phyloP scores from a whole-genome alignment of 2,888 invertebrate species.

The Andricus curvator region DNA sequence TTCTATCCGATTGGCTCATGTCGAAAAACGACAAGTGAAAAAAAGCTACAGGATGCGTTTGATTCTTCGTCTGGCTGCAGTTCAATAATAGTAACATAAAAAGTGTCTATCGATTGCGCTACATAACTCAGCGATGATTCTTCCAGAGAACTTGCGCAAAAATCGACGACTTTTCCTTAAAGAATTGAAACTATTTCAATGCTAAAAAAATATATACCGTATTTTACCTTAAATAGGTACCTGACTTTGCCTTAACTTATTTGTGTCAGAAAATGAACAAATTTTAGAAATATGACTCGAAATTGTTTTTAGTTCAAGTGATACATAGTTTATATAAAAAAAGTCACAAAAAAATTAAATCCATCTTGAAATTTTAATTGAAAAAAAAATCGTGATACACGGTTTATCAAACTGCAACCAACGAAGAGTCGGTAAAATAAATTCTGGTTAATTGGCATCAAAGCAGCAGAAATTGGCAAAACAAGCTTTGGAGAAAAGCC shows the following conservation, averaged over 20 bases:
- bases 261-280: neutral
- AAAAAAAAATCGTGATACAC: constrained; percentile 9
- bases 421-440: constrained; percentile 31
- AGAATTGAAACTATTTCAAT: constrained; percentile 11
- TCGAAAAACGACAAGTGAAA: constrained; percentile 31
- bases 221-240: neutral
- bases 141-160: constrained; percentile 35
- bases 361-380: constrained; percentile 33
- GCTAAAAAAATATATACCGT: neutral
- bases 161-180: constrained; percentile 6
- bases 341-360: constrained; percentile 16
- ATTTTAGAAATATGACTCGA: neutral
- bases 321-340: neutral
- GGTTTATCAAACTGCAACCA: constrained; percentile 31
- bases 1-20: constrained; percentile 34
- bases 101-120: constrained; percentile 18
- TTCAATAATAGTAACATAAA: constrained; percentile 55
- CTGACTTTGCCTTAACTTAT: neutral
- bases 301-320: neutral
- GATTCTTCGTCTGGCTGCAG: constrained; percentile 56
- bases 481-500: constrained; percentile 2
- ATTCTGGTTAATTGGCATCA: constrained; percentile 35
- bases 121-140: constrained; percentile 22
- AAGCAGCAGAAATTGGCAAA: constrained; percentile 29
- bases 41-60: constrained; percentile 34